Evolutionary conservation across 2,113 vertebrate genomes (phyloP).

Genomic region (Coreoperca whiteheadi): DNA sequence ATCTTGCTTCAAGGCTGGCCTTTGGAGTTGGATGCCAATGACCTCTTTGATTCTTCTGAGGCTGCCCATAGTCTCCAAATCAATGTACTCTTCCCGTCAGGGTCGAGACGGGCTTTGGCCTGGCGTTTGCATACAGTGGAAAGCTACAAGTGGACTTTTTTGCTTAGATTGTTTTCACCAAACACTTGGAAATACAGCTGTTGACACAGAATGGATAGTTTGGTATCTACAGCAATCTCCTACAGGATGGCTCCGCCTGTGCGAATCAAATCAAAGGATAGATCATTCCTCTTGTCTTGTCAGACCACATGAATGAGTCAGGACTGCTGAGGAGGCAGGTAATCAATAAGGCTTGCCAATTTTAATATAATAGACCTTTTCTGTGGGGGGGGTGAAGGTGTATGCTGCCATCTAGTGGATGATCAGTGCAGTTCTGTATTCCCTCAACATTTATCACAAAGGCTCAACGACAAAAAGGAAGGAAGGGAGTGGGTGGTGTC

Average conservation of each 20-base stretch:
- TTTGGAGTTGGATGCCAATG: neutral
- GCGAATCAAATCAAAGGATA: conserved; percentile 46
- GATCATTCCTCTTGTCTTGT: conserved; percentile 43
- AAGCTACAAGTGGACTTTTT: neutral
- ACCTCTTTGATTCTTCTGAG: neutral
- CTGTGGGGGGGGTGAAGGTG: neutral
- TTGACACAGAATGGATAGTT: conserved; percentile 27
- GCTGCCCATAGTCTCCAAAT: neutral
- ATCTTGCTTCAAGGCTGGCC: neutral
- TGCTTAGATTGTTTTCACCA: neutral
- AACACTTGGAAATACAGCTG: conserved; percentile 2
- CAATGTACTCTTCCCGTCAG: neutral
- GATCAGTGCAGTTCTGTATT: neutral
- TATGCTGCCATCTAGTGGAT: conserved; percentile 74
- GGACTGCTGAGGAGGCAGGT: conserved; percentile 13
- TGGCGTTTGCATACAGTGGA: neutral
- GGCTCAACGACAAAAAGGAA: neutral
- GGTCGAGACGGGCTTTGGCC: neutral
- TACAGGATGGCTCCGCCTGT: conserved; percentile 14
- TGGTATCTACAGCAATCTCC: conserved; percentile 18
- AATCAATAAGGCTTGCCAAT: conserved; percentile 51
- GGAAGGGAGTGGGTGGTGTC: neutral
- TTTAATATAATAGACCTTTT: too few species aligned
- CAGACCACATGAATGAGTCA: conserved; percentile 44
- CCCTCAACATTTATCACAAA: neutral